Conservation (phyloP, 1,140 invertebrate genomes). For the Cherax destructor region DNA sequence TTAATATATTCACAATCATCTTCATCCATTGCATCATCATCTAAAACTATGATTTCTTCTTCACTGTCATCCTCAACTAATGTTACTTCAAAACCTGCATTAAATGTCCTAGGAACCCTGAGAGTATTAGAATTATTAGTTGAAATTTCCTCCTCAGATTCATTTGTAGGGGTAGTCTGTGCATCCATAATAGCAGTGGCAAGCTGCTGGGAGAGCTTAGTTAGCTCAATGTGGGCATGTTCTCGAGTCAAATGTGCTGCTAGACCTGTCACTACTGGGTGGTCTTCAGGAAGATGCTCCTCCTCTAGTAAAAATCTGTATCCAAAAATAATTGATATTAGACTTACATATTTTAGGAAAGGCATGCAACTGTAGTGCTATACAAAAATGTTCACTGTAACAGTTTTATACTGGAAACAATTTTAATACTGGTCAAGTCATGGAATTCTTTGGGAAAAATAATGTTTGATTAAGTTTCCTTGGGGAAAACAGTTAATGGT, state of each 20-base stretch:
- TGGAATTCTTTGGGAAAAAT: no score
- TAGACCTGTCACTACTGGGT: slow-evolving; percentile 44
- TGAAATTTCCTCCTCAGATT: not conserved
- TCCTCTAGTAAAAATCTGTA: slow-evolving; percentile 49
- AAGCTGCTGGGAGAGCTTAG: slow-evolving; percentile 44
- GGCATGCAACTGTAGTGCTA: no score
- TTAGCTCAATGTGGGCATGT: slow-evolving; percentile 44
- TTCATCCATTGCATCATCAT: slow-evolving; percentile 15
- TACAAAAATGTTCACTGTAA: no score
- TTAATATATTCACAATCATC: slow-evolving; percentile 14
- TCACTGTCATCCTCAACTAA: slow-evolving; percentile 30
- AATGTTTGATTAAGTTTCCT: no score
- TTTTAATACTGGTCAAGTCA: no score
- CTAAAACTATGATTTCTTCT: not conserved
- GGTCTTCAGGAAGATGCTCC: slow-evolving; percentile 33
- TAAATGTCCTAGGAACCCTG: not conserved
- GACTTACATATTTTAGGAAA: not conserved
- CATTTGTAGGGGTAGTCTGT: not conserved
- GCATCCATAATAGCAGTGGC: not conserved
- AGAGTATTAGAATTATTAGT: not conserved
- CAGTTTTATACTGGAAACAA: no score
- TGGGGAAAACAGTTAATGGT: no score
- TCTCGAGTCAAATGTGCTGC: slow-evolving; percentile 46
- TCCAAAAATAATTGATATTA: not conserved
- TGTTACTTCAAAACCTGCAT: slow-evolving; percentile 49